Conservation (phyloP, 2,797 vertebrate genomes). For the Catamblyrhynchus diadema region DNA sequence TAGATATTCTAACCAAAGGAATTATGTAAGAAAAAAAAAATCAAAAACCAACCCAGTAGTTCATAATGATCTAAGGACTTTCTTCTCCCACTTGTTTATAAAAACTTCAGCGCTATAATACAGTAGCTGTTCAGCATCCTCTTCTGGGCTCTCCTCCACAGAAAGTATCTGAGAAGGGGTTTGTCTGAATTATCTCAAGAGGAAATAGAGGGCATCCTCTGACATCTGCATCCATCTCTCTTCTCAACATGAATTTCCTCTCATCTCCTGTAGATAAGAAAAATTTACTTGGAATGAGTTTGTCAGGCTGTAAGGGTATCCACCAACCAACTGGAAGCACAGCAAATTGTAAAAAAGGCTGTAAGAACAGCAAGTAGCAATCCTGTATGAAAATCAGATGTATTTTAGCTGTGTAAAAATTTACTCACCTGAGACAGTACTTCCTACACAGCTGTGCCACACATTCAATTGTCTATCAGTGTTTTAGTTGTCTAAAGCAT, state of each 20-base stretch:
- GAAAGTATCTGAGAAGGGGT: slow-evolving; percentile 33
- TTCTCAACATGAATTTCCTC: slow-evolving; percentile 38
- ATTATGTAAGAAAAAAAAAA: not conserved
- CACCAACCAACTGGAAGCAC: not conserved
- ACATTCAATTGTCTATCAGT: not conserved
- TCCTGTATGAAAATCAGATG: not conserved
- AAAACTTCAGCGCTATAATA: not conserved
- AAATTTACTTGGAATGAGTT: not conserved
- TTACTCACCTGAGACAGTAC: not conserved
- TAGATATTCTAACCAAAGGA: not conserved
- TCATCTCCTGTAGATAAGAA: slow-evolving; percentile 37
- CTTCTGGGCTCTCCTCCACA: slow-evolving; percentile 57
- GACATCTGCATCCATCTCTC: slow-evolving; percentile 36
- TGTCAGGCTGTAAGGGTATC: not conserved
- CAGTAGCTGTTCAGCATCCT: slow-evolving; percentile 39
- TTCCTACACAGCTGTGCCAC: not conserved
- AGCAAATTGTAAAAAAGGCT: not conserved
- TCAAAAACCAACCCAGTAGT: not conserved
- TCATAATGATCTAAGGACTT: not conserved
- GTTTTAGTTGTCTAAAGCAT: not conserved
- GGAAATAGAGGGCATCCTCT: slow-evolving; percentile 51
- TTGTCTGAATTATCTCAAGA: slow-evolving; percentile 59
- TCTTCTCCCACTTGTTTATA: not conserved
- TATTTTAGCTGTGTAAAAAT: not conserved
- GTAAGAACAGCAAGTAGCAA: not conserved